Conservation (phyloP, 2,888 invertebrate genomes). For the Agonopterix alstromeriana region DNA sequence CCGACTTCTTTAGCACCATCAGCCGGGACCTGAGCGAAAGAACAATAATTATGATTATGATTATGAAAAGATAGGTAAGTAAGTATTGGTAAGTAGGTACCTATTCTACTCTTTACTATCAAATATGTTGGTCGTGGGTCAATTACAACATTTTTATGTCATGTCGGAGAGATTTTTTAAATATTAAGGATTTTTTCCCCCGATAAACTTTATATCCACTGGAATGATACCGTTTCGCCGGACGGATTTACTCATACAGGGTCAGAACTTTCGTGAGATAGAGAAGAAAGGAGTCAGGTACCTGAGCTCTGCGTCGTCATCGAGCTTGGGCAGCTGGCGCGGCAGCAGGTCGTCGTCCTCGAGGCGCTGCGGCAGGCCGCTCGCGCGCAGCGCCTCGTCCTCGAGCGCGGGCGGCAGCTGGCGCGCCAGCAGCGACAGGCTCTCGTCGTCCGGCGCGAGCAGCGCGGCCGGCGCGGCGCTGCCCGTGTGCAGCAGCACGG, state of each 20-base stretch:
- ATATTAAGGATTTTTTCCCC: no score
- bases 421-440: slow-evolving; percentile 36
- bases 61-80: no score
- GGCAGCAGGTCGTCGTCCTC: slow-evolving; percentile 22
- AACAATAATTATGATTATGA: no score
- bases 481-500: slow-evolving; percentile 51
- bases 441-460: slow-evolving; percentile 18
- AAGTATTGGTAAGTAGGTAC: no score
- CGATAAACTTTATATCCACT: no score
- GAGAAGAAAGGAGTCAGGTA: slow-evolving; percentile 17
- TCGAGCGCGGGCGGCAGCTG: slow-evolving; percentile 48
- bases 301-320: slow-evolving; percentile 41
- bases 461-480: slow-evolving; percentile 9
- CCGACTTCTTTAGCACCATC: slow-evolving; percentile 53
- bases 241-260: no score
- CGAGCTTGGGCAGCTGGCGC: slow-evolving; percentile 45
- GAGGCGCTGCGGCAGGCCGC: no score
- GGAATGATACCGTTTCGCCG: no score
- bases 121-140: no score
- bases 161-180: no score
- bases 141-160: no score
- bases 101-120: no score
- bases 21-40: slow-evolving; percentile 27
- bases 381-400: slow-evolving; percentile 34
- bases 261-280: neutral